Evolutionary conservation across 2,888 invertebrate genomes (phyloP).

Genomic region (Lacanobia oleracea): DNA sequence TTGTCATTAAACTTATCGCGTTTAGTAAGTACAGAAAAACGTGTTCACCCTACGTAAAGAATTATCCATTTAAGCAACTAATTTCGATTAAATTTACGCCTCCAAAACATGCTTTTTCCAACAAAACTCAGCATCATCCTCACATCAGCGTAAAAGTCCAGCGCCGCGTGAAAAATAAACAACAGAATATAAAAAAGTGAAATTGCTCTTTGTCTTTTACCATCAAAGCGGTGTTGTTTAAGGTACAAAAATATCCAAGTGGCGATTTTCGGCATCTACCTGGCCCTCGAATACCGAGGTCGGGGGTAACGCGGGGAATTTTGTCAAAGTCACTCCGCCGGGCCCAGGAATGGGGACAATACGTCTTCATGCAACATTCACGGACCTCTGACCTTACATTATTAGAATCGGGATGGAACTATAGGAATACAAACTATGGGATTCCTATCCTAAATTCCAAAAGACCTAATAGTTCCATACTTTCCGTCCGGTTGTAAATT

Average conservation of each 20-base stretch:
- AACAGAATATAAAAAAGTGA: conserved; percentile 48
- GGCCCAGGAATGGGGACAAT: conserved; percentile 79
- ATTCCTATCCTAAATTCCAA: conserved; percentile 72
- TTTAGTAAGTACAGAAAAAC: not conserved
- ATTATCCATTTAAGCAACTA: not conserved
- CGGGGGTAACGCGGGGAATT: conserved; percentile 74
- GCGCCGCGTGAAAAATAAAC: conserved; percentile 48
- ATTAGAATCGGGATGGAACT: conserved; percentile 79
- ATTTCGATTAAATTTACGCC: conserved; percentile 11
- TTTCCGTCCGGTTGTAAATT: conserved; percentile 41
- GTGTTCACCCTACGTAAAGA: not conserved
- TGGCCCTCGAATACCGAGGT: conserved; percentile 58
- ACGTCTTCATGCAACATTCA: conserved; percentile 85
- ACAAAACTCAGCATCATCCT: conserved; percentile 20
- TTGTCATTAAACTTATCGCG: not conserved
- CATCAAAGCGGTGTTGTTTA: conserved; percentile 57
- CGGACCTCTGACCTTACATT: conserved; percentile 78
- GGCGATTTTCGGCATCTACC: conserved; percentile 63
- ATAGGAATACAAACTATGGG: conserved; percentile 76
- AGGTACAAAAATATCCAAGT: conserved; percentile 61
- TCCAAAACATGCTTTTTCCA: conserved; percentile 13
- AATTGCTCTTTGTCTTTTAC: conserved; percentile 59
- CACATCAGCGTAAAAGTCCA: conserved; percentile 47
- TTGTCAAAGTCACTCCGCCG: conserved; percentile 83
- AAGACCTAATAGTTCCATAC: conserved; percentile 60